Percentiles rank a stretch among this genome's conserved stretches.
These are phyloP conservation scores for Lochmaea crataegi DNA, from an alignment of 2,888 invertebrate genomes.

Conservation along the genomic window DNA sequence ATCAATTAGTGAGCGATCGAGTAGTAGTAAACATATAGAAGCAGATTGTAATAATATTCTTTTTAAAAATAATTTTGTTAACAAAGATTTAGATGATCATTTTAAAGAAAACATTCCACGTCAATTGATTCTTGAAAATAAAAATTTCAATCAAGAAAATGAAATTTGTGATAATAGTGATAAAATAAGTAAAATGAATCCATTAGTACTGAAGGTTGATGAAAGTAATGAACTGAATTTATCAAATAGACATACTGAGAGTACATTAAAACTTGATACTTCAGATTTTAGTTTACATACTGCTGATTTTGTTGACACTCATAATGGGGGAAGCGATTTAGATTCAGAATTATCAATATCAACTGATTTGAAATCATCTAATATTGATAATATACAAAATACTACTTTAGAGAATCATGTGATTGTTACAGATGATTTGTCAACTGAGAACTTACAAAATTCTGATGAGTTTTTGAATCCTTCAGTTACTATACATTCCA, in stretches of 20 bases:
- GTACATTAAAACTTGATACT: neutral
- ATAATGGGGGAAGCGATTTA: neutral
- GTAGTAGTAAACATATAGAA: slow-evolving; percentile 3
- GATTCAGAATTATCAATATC: slow-evolving; percentile 8
- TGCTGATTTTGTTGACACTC: slow-evolving; percentile 6
- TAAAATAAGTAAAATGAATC: slow-evolving; percentile 10
- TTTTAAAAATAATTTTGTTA: slow-evolving; percentile 26
- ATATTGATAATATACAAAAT: slow-evolving; percentile 1
- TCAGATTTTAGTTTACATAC: neutral
- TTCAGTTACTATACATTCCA: slow-evolving; percentile 20
- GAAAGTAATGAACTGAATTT: slow-evolving; percentile 1
- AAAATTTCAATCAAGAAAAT: slow-evolving; percentile 15
- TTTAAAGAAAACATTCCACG: slow-evolving; percentile 26
- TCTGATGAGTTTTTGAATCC: neutral
- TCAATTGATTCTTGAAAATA: slow-evolving; percentile 31
- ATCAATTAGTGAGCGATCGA: slow-evolving; percentile 11
- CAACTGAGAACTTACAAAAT: neutral
- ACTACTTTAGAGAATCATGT: neutral
- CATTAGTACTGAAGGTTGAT: neutral
- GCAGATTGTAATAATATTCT: slow-evolving; percentile 4
- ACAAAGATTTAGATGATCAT: slow-evolving; percentile 17
- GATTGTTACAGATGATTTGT: neutral
- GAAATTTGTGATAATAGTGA: slow-evolving; percentile 25
- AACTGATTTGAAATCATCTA: neutral
- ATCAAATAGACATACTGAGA: slow-evolving; percentile 1